These are phyloP conservation scores for Sander vitreus DNA, from an alignment of 2,113 vertebrate genomes.

Conservation along the genomic window DNA sequence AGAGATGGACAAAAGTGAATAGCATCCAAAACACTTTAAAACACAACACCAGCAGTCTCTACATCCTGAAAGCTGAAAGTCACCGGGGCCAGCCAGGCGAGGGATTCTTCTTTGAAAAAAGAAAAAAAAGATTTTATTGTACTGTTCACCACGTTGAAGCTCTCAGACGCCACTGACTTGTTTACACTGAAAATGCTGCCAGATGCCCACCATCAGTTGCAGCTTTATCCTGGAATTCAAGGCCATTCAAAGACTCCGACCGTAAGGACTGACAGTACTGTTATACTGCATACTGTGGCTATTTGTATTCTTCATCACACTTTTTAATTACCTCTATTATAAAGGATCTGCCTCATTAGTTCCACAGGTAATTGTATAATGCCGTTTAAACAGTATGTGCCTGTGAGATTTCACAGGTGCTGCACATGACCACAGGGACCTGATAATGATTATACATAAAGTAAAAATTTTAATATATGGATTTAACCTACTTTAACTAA, in stretches of 20 bases:
- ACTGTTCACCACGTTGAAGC: not conserved
- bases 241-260: not conserved
- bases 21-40: conserved; percentile 25
- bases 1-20: conserved; percentile 87
- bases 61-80: not conserved
- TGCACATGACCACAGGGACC: conserved; percentile 1
- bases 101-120: not conserved
- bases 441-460: conserved; percentile 14
- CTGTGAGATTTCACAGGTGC: conserved; percentile 32
- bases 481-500: not conserved
- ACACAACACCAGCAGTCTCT: conserved; percentile 14
- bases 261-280: not conserved
- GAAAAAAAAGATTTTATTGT: not conserved
- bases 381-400: conserved; percentile 22
- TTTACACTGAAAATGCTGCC: conserved; percentile 37
- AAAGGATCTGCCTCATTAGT: not conserved
- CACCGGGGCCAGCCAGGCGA: not conserved
- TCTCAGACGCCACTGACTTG: conserved; percentile 1
- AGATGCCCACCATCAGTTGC: not conserved
- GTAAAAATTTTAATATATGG: not conserved
- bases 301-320: not conserved
- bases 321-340: conserved; percentile 13
- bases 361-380: not conserved
- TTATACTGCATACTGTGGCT: not conserved
- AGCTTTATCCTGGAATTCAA: not conserved